Evolutionary conservation across 1,140 invertebrate genomes (phyloP), one percentile per base, ranked within the genome.

Genomic region (Ooceraea biroi): DNA sequence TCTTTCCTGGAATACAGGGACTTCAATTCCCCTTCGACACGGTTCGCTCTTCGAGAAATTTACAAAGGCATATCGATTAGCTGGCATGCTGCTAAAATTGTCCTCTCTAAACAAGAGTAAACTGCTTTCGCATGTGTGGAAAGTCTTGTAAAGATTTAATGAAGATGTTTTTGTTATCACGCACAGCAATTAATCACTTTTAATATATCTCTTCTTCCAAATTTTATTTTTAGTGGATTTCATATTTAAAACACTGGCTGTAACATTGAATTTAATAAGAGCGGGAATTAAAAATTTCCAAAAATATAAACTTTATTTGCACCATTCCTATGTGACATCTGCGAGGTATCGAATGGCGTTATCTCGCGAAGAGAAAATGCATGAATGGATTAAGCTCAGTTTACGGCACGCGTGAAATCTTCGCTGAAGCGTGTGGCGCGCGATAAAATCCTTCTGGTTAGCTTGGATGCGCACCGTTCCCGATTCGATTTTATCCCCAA

Each of bases 401-500:
- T 77, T 55, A 77, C 46, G 36, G 17, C 66, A 78, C 63, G 63
- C 63, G 44, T 36, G 17, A 78, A 68, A 78, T 69, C 76, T 55
- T 78, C 63, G 48, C 22, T 78, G 48, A 68, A 69, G 76, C 63
- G 76, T 65, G 12, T 41, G 74, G 36, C 60, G 63, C 36, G 19
- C 63, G 76, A 78, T 78, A 78, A 78, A 78, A 78, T 78, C 63
- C 76, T 30, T 27, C 76, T 78, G 76, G 76, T 78, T 78, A 57
- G 76, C 30, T 69, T 30, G 36, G 66, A 44, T 78, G 76, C 48
- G 63, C 61, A 10, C 19, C 19, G 61, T 68, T 68, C 61, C 12
- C 74, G 63, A 69, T 78, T 78, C 76, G 63, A 78, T 69, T 78
- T 68, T 68, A 78, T 69, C 25, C 14, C 17, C 48, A 17, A n/a